A percentile compares a stretch with the other conserved stretches of the same genome.
These are phyloP conservation scores for Diadophis punctatus DNA, from an alignment of 2,113 vertebrate genomes.

Conservation along the genomic window DNA sequence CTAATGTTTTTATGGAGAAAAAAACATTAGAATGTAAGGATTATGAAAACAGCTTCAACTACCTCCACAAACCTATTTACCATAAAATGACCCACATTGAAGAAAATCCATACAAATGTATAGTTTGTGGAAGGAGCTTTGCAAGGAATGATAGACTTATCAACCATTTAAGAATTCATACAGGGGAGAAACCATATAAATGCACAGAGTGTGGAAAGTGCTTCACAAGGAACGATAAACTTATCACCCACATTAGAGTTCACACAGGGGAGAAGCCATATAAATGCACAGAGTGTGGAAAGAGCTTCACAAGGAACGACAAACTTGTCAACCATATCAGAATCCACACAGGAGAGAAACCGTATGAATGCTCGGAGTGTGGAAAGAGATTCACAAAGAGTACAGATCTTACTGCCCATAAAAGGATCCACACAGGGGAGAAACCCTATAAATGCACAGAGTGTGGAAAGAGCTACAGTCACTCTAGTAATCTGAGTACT, in stretches of 20 bases:
- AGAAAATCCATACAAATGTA: background rate
- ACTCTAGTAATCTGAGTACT: background rate
- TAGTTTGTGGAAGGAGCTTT: background rate
- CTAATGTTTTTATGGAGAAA: no score
- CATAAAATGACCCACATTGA: background rate
- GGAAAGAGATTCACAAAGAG: background rate
- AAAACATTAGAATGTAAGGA: background rate
- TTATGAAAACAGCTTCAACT: background rate
- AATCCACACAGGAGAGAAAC: background rate
- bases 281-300: background rate
- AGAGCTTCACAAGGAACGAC: background rate
- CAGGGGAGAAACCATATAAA: background rate
- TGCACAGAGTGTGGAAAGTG: background rate
- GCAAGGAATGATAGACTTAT: background rate
- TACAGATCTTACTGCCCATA: background rate
- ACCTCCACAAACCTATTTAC: background rate
- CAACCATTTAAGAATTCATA: background rate
- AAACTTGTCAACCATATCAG: background rate
- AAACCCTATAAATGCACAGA: background rate
- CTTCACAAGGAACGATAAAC: background rate
- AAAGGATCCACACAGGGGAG: background rate
- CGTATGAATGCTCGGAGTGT: background rate
- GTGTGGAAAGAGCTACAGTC: background rate
- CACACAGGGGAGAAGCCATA: background rate
- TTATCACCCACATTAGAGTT: background rate